phyloP scores from a whole-genome alignment of 2,113 vertebrate genomes.

The Oceanodroma tethys region DNA sequence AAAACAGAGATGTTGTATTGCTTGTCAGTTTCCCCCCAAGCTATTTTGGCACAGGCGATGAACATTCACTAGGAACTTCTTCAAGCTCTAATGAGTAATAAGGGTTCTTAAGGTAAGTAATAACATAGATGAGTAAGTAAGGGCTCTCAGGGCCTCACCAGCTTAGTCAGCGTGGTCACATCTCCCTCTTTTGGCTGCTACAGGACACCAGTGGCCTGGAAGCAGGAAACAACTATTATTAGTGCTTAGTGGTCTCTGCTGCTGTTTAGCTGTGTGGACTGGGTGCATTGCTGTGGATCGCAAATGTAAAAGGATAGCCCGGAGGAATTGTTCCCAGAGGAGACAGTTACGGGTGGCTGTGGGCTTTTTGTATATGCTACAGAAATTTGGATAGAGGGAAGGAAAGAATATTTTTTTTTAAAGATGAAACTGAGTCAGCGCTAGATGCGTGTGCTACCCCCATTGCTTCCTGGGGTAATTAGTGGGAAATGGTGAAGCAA shows the following conservation, averaged over 20 bases:
- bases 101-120: background rate
- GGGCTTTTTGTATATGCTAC: background rate
- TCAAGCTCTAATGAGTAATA: background rate
- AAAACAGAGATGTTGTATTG: background rate
- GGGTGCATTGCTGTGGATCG: background rate
- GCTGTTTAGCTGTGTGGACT: background rate
- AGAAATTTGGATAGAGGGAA: background rate
- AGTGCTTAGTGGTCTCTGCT: background rate
- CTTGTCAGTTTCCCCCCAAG: background rate
- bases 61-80: background rate
- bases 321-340: background rate
- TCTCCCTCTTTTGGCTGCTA: background rate
- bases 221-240: background rate
- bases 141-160: fast-evolving
- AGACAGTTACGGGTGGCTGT: fast-evolving
- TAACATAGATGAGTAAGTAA: background rate
- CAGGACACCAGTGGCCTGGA: background rate
- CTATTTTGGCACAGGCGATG: background rate
- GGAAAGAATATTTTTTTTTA: background rate
- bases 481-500: background rate
- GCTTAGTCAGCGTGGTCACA: background rate
- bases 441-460: background rate
- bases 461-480: background rate
- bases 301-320: background rate
- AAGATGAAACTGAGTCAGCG: background rate